These are phyloP conservation scores for Emydura subglobosa DNA, from an alignment of 2,113 vertebrate species.

Conservation along the genomic window DNA sequence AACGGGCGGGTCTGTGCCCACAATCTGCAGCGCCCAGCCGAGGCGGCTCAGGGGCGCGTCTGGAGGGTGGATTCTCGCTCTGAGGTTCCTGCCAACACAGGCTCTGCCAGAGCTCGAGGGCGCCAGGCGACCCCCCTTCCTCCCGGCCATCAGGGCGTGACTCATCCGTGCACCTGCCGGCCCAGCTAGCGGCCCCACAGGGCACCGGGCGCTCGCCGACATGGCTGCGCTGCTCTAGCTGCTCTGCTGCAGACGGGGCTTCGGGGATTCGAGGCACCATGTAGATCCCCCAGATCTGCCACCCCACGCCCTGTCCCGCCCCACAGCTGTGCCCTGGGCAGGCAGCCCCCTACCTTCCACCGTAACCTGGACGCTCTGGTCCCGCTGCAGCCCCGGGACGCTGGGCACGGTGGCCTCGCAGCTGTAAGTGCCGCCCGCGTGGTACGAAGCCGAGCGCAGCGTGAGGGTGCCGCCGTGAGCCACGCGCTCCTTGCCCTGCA, in stretches of 20 bases:
- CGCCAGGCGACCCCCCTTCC: too few relatives aligned
- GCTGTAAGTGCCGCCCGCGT: conserved; percentile 79
- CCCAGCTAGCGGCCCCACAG: too few relatives aligned
- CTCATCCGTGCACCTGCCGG: too few relatives aligned
- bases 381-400: conserved; percentile 78
- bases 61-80: background rate
- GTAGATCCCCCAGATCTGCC: background rate
- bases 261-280: background rate
- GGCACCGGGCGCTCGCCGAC: too few relatives aligned
- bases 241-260: background rate
- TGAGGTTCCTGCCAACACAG: too few relatives aligned
- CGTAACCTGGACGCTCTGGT: conserved; percentile 74
- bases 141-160: too few relatives aligned
- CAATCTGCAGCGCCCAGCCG: background rate
- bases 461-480: conserved; percentile 69
- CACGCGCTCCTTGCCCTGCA: conserved; percentile 73
- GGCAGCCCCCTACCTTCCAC: conserved; percentile 80
- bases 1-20: too few relatives aligned
- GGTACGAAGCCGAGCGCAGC: conserved; percentile 67
- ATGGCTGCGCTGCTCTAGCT: too few relatives aligned
- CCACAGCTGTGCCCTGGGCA: background rate
- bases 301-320: background rate
- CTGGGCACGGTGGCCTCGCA: conserved; percentile 82
- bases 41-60: too few relatives aligned
- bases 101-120: too few relatives aligned